phyloP scores from a whole-genome alignment of 2,113 vertebrate species.

The Alligator mississippiensis region DNA sequence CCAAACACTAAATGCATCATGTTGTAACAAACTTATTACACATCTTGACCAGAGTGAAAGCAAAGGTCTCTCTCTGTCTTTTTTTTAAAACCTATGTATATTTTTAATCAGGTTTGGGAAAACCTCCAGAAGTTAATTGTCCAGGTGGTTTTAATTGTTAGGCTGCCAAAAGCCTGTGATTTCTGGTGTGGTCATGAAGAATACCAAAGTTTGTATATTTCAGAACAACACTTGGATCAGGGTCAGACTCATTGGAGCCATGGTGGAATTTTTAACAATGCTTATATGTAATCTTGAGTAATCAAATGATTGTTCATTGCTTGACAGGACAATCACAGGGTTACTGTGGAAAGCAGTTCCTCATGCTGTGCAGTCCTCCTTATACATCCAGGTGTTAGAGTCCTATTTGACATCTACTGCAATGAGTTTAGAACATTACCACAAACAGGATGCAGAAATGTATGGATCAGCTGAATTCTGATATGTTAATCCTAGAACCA shows the following conservation, averaged over 20 bases:
- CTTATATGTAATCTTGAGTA: not conserved
- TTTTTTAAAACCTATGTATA: not conserved
- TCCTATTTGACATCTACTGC: not conserved
- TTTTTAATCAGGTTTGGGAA: not conserved
- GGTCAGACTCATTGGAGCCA: not conserved
- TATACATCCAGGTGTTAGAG: not conserved
- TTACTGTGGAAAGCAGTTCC: not conserved
- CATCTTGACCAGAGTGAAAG: not conserved
- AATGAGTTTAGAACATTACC: not conserved
- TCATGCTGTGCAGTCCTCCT: no score
- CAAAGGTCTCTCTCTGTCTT: not conserved
- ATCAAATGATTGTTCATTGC: not conserved
- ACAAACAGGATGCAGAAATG: not conserved
- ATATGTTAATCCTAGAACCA: not conserved
- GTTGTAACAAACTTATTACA: not conserved
- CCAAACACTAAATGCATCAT: not conserved
- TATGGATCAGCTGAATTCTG: not conserved
- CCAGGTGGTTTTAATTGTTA: not conserved
- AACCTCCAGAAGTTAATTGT: not conserved
- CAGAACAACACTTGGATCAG: not conserved
- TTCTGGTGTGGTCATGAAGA: not conserved
- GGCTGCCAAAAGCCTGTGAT: not conserved
- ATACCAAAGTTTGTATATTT: not conserved
- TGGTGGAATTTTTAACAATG: not conserved
- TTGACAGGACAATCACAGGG: not conserved